Base-by-base conservation (phyloP, 2,888 invertebrate genomes). In the Proisotoma minuta region DNA sequence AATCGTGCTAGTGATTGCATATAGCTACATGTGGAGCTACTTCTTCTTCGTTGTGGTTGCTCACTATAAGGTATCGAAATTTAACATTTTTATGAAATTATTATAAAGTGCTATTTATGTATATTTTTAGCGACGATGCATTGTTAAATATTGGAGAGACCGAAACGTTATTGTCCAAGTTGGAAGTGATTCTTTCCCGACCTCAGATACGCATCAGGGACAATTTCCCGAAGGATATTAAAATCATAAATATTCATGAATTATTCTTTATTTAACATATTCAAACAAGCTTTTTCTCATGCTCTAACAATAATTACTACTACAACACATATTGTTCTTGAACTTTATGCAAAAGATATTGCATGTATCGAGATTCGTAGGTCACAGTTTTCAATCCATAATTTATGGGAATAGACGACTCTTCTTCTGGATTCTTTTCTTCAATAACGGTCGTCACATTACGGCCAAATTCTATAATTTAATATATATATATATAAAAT, bases 91-190 rank as follows among this genome's bases (percentile, higher is more conserved):
- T 34, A 40, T 28, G 23, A 22, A 49, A 22, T 22, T 20, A 5
- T 23, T 50, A 3, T 51, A 12, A 51, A 29, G 49, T 2, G 43
- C 18, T 5, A 43, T 2, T 15, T 23, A n/a, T n/a, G n/a, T 54
- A 5, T 34, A 34, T 23, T 59, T 66, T 18, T 56, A 71, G 70
- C 65, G 71, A 59, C 63, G 71, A 1, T 40, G 60, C n/a, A 67
- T 71, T 48, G 71, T 71, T 2, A 27, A 59, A 5, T 71, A 62
- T 29, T 71, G 71, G 71, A 60, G 58, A 23, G 47, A 54, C 47
- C 48, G 18, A 8, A 8, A 18, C 48, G n/a, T 18, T 5, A 47
- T 47, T 5, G 8, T 47, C 12, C 10, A 18, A 47, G n/a, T 18
- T 5, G 20, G 20, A 47, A 5, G 8, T 48, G 15, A 34, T 34